A percentile compares a stretch with the other conserved stretches of the same genome.
These are phyloP conservation scores for Drosophila santomea DNA, from an alignment of 1,140 invertebrate species.

Conservation along the genomic window DNA sequence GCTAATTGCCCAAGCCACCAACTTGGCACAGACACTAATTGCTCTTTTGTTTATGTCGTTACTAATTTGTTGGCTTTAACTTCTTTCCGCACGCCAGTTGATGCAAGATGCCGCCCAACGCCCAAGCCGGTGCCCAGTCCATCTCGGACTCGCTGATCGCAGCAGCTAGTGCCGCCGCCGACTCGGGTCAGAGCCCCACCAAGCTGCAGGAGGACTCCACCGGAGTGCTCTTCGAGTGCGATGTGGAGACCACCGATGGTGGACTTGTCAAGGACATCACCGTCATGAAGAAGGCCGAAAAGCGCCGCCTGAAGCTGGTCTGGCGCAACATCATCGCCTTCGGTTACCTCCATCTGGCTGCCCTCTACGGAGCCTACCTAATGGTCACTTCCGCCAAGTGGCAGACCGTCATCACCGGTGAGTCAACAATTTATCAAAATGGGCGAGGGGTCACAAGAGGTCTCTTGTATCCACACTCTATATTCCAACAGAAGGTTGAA, in stretches of 20 bases:
- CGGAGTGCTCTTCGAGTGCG: constrained; percentile 88
- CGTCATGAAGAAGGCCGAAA: constrained; percentile 82
- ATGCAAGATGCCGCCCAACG: constrained; percentile 82
- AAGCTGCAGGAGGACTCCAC: constrained; percentile 74
- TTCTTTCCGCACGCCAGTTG: constrained; percentile 25
- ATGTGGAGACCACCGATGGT: constrained; percentile 86
- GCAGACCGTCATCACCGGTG: constrained; percentile 91
- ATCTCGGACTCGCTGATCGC: constrained; percentile 72
- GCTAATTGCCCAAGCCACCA: constrained; percentile 46
- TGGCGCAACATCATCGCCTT: constrained; percentile 97
- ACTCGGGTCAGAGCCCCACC: constrained; percentile 62
- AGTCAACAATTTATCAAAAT: constrained; percentile 77
- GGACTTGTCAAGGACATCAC: constrained; percentile 85
- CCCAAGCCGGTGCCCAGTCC: constrained; percentile 72
- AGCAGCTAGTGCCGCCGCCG: constrained; percentile 54
- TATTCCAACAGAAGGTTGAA: too few relatives aligned
- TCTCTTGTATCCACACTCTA: too few relatives aligned
- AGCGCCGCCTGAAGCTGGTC: constrained; percentile 88
- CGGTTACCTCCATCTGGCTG: constrained; percentile 92
- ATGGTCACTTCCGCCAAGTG: constrained; percentile 92
- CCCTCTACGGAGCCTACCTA: constrained; percentile 94
- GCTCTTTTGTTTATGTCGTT: constrained; percentile 26
- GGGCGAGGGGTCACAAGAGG: too few relatives aligned
- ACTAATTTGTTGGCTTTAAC: constrained; percentile 28
- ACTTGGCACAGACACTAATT: constrained; percentile 51